These are phyloP conservation scores for Cydia splendana DNA, from an alignment of 1,140 invertebrate species.

Conservation along the genomic window DNA sequence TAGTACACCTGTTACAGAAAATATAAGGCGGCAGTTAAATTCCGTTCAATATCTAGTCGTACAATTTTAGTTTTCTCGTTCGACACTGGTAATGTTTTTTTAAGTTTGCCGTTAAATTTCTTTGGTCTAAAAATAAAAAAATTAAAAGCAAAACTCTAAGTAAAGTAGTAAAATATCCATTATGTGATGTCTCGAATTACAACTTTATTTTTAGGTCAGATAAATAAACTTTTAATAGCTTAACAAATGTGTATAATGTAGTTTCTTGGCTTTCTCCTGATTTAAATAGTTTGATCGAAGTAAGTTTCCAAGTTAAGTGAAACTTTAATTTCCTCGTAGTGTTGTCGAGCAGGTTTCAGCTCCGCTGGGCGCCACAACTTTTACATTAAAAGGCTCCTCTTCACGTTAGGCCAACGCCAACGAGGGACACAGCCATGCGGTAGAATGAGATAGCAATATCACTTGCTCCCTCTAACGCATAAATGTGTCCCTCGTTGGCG, in stretches of 20 bases:
- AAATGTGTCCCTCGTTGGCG: no score
- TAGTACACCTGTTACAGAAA: background rate
- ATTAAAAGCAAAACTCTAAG: background rate
- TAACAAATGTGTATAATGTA: background rate
- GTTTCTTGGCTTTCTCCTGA: background rate
- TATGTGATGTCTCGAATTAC: background rate
- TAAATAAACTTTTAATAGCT: background rate
- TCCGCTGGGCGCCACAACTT: constrained; percentile 13
- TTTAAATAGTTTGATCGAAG: background rate
- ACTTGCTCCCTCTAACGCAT: no score
- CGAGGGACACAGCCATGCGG: no score
- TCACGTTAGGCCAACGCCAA: no score
- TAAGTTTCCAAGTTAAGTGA: background rate
- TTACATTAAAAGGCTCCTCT: no score
- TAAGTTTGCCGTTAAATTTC: no score
- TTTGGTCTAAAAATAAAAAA: background rate
- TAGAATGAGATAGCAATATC: no score
- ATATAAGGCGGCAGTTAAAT: background rate
- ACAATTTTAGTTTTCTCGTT: no score
- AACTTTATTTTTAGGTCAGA: background rate
- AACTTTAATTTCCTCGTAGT: constrained; percentile 21
- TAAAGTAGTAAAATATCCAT: background rate
- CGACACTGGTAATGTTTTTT: no score
- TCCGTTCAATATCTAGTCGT: no score
- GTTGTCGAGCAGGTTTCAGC: constrained; percentile 11